Conservation (phyloP, 2,888 invertebrate genomes). For the Parnassius smintheus region DNA sequence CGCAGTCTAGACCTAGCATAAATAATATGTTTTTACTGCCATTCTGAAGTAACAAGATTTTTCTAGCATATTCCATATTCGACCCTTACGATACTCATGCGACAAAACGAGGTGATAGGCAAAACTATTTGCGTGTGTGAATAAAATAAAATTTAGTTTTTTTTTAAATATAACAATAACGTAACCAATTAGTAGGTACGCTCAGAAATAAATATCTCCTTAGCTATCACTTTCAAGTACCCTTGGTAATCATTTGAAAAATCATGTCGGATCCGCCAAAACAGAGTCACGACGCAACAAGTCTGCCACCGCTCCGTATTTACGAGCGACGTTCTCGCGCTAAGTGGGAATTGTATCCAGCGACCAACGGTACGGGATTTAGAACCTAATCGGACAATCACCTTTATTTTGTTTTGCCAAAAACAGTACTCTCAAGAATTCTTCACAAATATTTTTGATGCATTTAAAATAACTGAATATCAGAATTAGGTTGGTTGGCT, state of each 20-base stretch:
- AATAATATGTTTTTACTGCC: too few relatives aligned
- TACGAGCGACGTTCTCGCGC: constrained; percentile 23
- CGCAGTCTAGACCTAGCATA: too few relatives aligned
- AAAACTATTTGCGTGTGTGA: too few relatives aligned
- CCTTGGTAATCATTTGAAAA: constrained; percentile 25
- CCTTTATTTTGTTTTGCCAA: constrained; percentile 7
- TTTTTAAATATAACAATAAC: neutral
- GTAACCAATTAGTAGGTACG: neutral
- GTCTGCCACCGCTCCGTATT: constrained; percentile 38
- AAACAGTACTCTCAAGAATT: neutral
- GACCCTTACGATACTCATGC: too few relatives aligned
- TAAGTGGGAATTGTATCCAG: constrained; percentile 31
- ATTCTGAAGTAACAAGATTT: too few relatives aligned
- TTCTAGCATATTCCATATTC: too few relatives aligned
- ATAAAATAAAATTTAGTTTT: too few relatives aligned
- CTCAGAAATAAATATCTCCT: neutral
- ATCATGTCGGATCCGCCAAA: constrained; percentile 37
- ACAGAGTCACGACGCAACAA: constrained; percentile 43
- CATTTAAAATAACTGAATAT: too few relatives aligned
- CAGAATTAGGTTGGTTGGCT: too few relatives aligned
- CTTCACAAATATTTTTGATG: too few relatives aligned
- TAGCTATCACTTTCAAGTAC: constrained; percentile 26
- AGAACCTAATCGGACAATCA: constrained; percentile 17
- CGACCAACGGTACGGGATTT: constrained; percentile 25
- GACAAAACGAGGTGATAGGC: too few relatives aligned